Evolutionary conservation across 2,888 invertebrate species (phyloP), one percentile per base, ranked within the genome.

Genomic region (Pandemis corylana): DNA sequence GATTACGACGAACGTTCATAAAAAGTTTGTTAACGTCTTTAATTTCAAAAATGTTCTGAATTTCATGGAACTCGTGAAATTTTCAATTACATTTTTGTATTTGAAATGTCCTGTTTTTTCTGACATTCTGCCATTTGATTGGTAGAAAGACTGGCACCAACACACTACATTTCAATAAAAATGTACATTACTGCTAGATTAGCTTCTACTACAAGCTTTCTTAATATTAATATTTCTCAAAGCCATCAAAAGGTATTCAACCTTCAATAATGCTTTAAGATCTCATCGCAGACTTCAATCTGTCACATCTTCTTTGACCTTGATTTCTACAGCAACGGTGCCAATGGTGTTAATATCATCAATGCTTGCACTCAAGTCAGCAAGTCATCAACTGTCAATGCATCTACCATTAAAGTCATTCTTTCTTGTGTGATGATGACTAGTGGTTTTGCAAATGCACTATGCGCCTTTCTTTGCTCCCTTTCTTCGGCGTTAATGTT

Each of bases 311-410:
- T 6, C 13, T 59, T 53, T 28, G 59, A 44, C 53, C 61, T 61
- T 74, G 74, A 74, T 70, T 62, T 70, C 61, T 74, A 66, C 44
- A 20, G 7, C 56, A 56, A 56, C 7, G 20, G 9, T 56, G 56
- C 10, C 2, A 68, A 42, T 15, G 63, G 36, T 53, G 53, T 20
- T 62, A 67, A 59, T 46, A 66, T 66, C 69, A 65, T 65, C 65
- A 69, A 65, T 49, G 64, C 51, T 53, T 56, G 56, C 53, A 68
- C 9, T 53, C 7, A 10, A 10, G 44, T 61, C 64, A 59, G 56
- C 69, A 12, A 65, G 49, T 70, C 74, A 74, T 74, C 70, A 44
- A 15, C 53, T 36, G 74, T 61, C 74, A 70, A 62, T 66, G 53
- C 53, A 49, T 42, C 13, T 12, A 70, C 70, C 70, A 70, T 66